Evolutionary conservation across 2,888 invertebrate species (phyloP), one percentile per base, ranked within the genome.

Genomic region (Ectemnius cavifrons): DNA sequence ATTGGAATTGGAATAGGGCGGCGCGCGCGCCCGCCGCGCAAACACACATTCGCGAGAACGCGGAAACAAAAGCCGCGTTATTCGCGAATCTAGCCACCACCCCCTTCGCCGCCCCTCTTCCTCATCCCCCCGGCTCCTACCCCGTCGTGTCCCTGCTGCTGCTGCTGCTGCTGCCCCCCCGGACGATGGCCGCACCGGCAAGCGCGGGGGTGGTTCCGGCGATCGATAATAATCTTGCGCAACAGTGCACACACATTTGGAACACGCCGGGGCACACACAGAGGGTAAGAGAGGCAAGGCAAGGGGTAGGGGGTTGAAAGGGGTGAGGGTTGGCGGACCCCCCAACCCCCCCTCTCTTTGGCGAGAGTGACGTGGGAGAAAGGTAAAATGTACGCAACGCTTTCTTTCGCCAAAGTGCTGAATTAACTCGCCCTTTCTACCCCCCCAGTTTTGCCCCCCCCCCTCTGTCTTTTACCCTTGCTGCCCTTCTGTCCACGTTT

Each of bases 181-280:
- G 23, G 23, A 23, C 23, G 37, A 37, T 37, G 5, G 37, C 37
- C 37, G 37, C 37, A 37, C 37, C 37, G 37, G 37, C 37, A 37
- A 6, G 37, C 11, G 11, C 14, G 46, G 64, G 58, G 64, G 58
- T 37, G 37, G 56, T 14, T 16, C 64, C 37, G 37, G 37, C 37
- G 79, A 77, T 81, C 79, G 75, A 81, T 81, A 75, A 75, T 81
- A 81, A 81, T 79, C 71, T 79, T 60, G 67, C 67, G 61, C 60
- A 64, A 77, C 47, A 57, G 74, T 67, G 49, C 72, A 52, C 64
- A 46, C 56, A 47, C 37, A 37, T 37, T 37, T 37, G 37, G 37
- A 37, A 37, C 37, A 37, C 37, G 37, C 37, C 11, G 11, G 37
- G 23, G 23, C 23, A 23, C 65, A 52, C 60, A 70, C 11, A 61